Evolutionary conservation across 2,888 invertebrate species (phyloP), one percentile per base, ranked within the genome.

Genomic region (Allygus modestus): DNA sequence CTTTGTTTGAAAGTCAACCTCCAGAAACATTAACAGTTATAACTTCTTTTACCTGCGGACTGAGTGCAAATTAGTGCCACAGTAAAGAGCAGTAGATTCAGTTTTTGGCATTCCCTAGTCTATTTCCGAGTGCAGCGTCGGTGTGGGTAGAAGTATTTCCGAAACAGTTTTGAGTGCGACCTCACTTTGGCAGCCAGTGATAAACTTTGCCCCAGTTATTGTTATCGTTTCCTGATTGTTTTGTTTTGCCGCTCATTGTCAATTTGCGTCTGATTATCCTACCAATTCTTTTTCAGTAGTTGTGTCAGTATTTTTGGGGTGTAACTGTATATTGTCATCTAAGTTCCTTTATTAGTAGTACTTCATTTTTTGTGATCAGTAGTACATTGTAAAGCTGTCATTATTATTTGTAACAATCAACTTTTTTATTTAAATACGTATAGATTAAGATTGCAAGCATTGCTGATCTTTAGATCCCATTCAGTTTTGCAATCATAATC

Each of bases 121-220:
- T 58, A 28, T 65, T 65, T 65, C 65, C 65, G 65, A 15, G 65
- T 65, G 65, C 65, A 65, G 1, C 1, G 20, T 54, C 23, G 20
- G 20, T 9, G 65, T 65, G 15, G 65, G 65, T 65, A 31, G 65
- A 65, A 26, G 26, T 31, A 31, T 28, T 31, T 65, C 65, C 26
- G 65, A 54, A 23, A 31, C 65, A 65, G 65, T 65, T 65, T 28
- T 1, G 7, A 9, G 31, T 23, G 0, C 15, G 28, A 65, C 26
- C 46, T 11, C 20, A 58, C 58, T 58, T 26, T 20, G 58, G 23
- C 58, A 58, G 23, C 26, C 0, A 12, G 9, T 2, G 65, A 65
- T 65, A 65, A 65, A 28, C 65, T 65, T 65, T 28, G 28, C 4
- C 65, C 65, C 7, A 65, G 17, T 54, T 54, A 23, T 23, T 28